phyloP scores from a whole-genome alignment of 2,797 vertebrate genomes.

The Oreortyx pictus region DNA sequence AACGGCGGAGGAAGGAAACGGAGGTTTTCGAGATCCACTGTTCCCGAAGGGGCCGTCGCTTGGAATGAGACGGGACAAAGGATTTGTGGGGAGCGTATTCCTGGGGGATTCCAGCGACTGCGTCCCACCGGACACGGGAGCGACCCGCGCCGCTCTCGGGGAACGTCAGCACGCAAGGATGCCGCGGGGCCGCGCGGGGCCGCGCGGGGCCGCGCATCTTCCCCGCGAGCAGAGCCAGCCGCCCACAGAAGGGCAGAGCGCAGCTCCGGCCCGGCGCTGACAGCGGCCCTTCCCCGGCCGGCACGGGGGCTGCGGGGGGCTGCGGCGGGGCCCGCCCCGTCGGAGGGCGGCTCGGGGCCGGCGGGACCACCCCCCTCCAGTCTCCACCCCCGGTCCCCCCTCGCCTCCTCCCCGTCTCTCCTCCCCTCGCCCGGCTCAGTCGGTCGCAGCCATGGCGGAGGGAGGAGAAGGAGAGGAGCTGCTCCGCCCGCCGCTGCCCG shows the following conservation, averaged over 20 bases:
- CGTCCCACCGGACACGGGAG: not conserved
- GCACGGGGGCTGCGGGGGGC: not conserved
- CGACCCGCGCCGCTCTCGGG: accelerated
- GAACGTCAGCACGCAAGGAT: too few species aligned
- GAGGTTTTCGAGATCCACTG: not conserved
- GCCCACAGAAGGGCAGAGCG: conserved; percentile 53
- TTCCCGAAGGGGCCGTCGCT: not conserved
- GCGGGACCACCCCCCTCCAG: conserved; percentile 28
- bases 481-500: conserved; percentile 84
- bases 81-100: not conserved
- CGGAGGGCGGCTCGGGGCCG: conserved; percentile 15
- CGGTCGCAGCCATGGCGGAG: conserved; percentile 91
- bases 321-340: not conserved
- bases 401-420: conserved; percentile 78
- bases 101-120: not conserved
- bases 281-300: conserved; percentile 6
- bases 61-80: not conserved
- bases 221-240: not conserved
- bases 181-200: not conserved
- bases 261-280: not conserved
- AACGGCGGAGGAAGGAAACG: not conserved
- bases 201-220: too few species aligned
- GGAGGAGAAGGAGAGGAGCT: conserved; percentile 88
- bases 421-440: conserved; percentile 51
- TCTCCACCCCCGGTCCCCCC: conserved; percentile 60